These are phyloP conservation scores for Parazoanthus darwini DNA, from an alignment of 92 coral and sea anemone species.

Conservation along the genomic window DNA sequence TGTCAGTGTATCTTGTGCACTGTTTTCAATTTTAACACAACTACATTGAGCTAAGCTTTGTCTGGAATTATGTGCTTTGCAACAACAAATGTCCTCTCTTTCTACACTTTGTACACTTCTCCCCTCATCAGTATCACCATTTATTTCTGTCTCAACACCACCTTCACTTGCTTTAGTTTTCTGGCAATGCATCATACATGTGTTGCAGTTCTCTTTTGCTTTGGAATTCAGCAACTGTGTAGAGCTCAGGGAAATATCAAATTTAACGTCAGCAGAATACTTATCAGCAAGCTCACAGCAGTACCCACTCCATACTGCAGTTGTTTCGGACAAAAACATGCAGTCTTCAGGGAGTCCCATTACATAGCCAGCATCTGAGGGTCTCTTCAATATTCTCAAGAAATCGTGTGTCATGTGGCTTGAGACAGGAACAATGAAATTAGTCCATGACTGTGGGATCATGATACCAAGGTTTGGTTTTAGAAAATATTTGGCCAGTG, in stretches of 20 bases:
- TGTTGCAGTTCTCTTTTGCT: background rate
- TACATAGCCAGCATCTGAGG: conserved; percentile 54
- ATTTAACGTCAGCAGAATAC: conserved; percentile 36
- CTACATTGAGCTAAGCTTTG: background rate
- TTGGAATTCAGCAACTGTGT: background rate
- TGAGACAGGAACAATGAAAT: conserved; percentile 51
- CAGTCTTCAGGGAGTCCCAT: conserved; percentile 60
- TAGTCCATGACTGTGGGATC: conserved; percentile 60
- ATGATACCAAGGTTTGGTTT: conserved; percentile 39
- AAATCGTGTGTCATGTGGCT: conserved; percentile 43
- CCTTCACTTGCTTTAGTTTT: background rate
- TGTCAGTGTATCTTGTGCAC: background rate
- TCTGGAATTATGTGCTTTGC: background rate
- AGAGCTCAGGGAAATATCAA: background rate
- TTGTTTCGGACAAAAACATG: conserved; percentile 32
- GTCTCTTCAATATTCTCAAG: conserved; percentile 30
- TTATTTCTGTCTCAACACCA: background rate
- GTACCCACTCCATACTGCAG: conserved; percentile 46
- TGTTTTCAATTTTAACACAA: background rate
- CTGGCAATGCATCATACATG: background rate
- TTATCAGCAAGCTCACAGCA: conserved; percentile 25
- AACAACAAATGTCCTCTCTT: background rate
- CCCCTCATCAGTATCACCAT: background rate
- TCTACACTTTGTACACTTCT: background rate
- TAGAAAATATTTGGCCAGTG: conserved; percentile 44